phyloP scores from a whole-genome alignment of 2,113 vertebrate genomes.

The Eudyptes chrysolophus region DNA sequence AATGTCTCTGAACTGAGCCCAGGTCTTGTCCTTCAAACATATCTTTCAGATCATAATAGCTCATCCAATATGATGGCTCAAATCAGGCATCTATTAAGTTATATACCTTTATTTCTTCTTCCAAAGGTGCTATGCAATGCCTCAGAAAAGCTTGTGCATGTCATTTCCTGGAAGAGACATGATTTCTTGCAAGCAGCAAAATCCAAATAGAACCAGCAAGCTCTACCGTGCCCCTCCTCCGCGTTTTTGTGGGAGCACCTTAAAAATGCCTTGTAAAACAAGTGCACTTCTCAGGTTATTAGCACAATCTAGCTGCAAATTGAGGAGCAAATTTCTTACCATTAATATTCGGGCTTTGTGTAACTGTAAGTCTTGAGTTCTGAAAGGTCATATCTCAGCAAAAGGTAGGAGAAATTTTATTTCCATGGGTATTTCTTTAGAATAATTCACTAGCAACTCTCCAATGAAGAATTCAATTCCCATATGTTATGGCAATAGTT shows the following conservation, averaged over 20 bases:
- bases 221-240: background rate
- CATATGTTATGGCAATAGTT: background rate
- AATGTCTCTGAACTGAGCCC: background rate
- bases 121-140: background rate
- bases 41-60: background rate
- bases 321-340: background rate
- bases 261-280: background rate
- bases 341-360: background rate
- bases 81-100: background rate
- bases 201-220: background rate
- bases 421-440: background rate
- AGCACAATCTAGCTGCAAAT: background rate
- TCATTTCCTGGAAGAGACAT: background rate
- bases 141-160: background rate
- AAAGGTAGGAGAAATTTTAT: background rate
- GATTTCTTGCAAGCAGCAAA: background rate
- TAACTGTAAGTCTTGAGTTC: background rate
- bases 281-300: background rate
- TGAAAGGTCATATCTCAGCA: background rate
- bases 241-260: background rate
- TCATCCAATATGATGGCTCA: background rate
- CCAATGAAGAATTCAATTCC: background rate
- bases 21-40: background rate
- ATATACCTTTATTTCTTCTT: background rate
- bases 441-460: background rate